A percentile compares a stretch with the other conserved stretches of the same genome.
Evolutionary conservation across 2,797 vertebrate species (phyloP).

Genomic region (Lepilemur septentrionalis): DNA sequence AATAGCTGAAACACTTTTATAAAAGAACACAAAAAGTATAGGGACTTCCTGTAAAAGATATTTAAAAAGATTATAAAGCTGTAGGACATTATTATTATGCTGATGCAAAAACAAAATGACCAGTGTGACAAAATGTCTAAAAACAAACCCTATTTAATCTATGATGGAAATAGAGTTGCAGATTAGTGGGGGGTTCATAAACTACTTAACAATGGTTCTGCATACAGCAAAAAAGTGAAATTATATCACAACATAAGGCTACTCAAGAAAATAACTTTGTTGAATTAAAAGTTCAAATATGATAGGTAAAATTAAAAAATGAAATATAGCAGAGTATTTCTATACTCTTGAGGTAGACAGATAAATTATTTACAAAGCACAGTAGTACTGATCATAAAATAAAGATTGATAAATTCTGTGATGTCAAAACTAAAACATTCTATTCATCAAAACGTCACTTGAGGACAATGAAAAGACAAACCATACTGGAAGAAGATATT

Average conservation of each 20-base stretch:
- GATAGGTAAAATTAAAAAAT: not conserved
- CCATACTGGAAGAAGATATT: not conserved
- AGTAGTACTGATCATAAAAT: not conserved
- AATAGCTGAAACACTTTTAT: not conserved
- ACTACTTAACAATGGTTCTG: not conserved
- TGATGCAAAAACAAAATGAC: not conserved
- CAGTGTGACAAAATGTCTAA: not conserved
- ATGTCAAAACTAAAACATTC: not conserved
- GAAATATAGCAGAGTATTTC: not conserved
- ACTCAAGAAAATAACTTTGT: not conserved
- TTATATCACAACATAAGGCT: not conserved
- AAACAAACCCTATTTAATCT: not conserved
- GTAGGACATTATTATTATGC: not conserved
- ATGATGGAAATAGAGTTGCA: not conserved
- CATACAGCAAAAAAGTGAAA: not conserved
- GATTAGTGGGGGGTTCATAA: too few species aligned
- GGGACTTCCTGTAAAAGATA: not conserved
- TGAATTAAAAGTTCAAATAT: not conserved
- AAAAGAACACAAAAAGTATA: not conserved
- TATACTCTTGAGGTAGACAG: not conserved
- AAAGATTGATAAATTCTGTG: not conserved
- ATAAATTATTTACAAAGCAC: not conserved
- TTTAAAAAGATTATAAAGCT: not conserved
- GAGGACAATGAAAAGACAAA: not conserved
- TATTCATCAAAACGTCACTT: not conserved